Conservation (phyloP, 2,797 vertebrate species). For the Takifugu rubripes region DNA sequence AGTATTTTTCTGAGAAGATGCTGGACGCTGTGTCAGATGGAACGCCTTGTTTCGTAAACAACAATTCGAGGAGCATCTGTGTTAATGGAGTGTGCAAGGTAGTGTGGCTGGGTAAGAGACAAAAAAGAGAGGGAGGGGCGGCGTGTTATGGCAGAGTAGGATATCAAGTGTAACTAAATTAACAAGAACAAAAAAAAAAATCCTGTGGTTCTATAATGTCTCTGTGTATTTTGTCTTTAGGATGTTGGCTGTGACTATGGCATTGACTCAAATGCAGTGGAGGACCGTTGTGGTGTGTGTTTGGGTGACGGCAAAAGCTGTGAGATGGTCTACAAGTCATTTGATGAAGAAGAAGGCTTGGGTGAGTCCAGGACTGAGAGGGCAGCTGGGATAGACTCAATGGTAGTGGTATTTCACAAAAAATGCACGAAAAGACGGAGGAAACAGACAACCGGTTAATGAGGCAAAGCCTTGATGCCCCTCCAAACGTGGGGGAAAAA, state of each 20-base stretch:
- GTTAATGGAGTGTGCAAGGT: slow-evolving; percentile 99
- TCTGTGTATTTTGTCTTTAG: slow-evolving; percentile 62
- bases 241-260: slow-evolving; percentile 92
- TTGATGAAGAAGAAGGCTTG: slow-evolving; percentile 85
- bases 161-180: slow-evolving; percentile 1
- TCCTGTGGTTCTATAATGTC: slow-evolving; percentile 8
- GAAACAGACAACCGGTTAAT: slow-evolving; percentile 39
- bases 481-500: slow-evolving; percentile 30
- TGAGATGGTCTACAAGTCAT: slow-evolving; percentile 82
- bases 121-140: slow-evolving; percentile 1
- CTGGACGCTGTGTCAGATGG: slow-evolving; percentile 92
- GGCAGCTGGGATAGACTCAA: background rate
- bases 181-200: slow-evolving; percentile 5
- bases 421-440: background rate
- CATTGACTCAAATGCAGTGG: slow-evolving; percentile 91
- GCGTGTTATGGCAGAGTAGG: slow-evolving; percentile 12
- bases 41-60: slow-evolving; percentile 90
- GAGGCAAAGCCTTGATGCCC: slow-evolving; percentile 33
- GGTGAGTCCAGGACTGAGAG: slow-evolving; percentile 73
- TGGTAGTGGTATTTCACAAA: background rate
- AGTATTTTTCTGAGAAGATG: slow-evolving; percentile 93
- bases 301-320: slow-evolving; percentile 90
- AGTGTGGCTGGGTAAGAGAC: slow-evolving; percentile 87
- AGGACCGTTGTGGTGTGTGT: slow-evolving; percentile 94
- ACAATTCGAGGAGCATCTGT: slow-evolving; percentile 87